phyloP scores from a whole-genome alignment of 2,888 invertebrate species.

The Ectemnius continuus region DNA sequence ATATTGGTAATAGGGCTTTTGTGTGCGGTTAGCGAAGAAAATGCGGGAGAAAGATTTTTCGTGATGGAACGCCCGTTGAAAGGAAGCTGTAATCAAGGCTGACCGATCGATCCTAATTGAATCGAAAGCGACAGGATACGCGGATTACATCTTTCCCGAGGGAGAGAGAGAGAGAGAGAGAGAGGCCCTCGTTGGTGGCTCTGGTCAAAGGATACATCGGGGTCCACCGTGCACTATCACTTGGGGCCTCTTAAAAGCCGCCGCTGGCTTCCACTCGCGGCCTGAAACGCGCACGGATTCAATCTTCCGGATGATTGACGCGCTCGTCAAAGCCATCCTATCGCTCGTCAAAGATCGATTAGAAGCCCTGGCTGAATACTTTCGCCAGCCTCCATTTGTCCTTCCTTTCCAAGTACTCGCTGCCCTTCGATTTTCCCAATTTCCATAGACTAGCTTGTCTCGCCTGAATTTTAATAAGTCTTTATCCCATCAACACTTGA shows the following conservation, averaged over 20 bases:
- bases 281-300: conserved; percentile 16
- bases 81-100: conserved; percentile 43
- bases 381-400: background rate
- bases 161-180: conserved; percentile 13
- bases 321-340: conserved; percentile 32
- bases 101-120: conserved; percentile 63
- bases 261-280: background rate
- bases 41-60: too few relatives aligned
- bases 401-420: background rate
- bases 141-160: conserved; percentile 55
- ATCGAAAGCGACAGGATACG: conserved; percentile 58
- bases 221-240: conserved; percentile 46
- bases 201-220: conserved; percentile 54
- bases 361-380: conserved; percentile 41
- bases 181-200: conserved; percentile 24
- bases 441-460: background rate
- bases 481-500: background rate
- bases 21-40: background rate
- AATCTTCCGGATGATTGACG: conserved; percentile 37
- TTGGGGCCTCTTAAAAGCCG: conserved; percentile 31
- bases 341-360: conserved; percentile 47
- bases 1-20: background rate
- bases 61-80: conserved; percentile 22
- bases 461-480: background rate
- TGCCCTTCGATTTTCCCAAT: background rate